phyloP scores from a whole-genome alignment of 2,888 invertebrate genomes.

The Lasioglossum zephyrum region DNA sequence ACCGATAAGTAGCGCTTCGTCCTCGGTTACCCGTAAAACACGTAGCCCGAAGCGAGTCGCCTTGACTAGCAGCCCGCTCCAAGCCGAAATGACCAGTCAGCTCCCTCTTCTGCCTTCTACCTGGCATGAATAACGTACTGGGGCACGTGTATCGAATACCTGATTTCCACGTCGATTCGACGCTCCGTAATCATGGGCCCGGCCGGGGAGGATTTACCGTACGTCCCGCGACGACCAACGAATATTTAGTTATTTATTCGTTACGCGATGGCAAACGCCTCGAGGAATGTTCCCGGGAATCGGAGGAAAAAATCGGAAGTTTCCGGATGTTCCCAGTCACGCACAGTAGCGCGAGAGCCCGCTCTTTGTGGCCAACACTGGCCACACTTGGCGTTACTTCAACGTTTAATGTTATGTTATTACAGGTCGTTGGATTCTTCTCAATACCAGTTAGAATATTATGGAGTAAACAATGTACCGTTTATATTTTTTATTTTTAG shows the following conservation, averaged over 20 bases:
- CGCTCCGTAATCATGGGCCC: conserved; percentile 38
- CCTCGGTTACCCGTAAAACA: conserved; percentile 28
- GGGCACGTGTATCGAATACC: conserved; percentile 61
- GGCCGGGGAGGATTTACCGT: conserved; percentile 52
- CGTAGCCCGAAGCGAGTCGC: conserved; percentile 29
- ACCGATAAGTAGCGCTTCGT: conserved; percentile 60
- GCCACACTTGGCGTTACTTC: too few relatives aligned
- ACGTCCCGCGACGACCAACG: conserved; percentile 31
- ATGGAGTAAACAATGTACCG: too few relatives aligned
- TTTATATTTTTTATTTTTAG: too few relatives aligned
- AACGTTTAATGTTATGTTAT: too few relatives aligned
- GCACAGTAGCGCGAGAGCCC: not conserved
- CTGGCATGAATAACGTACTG: conserved; percentile 58
- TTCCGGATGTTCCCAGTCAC: too few relatives aligned
- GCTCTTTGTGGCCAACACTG: too few relatives aligned
- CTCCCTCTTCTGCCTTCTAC: conserved; percentile 55
- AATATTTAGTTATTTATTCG: conserved; percentile 45
- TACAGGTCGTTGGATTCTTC: too few relatives aligned
- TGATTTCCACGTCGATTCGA: conserved; percentile 49
- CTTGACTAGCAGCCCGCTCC: conserved; percentile 36
- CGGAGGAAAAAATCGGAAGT: not conserved
- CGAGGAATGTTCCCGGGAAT: not conserved
- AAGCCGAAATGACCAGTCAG: conserved; percentile 56
- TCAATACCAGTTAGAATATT: too few relatives aligned
- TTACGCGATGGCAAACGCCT: not conserved